Evolutionary conservation across 1,140 invertebrate genomes (phyloP), one percentile per base, ranked within the genome.

Genomic region (Mamestra configurata): DNA sequence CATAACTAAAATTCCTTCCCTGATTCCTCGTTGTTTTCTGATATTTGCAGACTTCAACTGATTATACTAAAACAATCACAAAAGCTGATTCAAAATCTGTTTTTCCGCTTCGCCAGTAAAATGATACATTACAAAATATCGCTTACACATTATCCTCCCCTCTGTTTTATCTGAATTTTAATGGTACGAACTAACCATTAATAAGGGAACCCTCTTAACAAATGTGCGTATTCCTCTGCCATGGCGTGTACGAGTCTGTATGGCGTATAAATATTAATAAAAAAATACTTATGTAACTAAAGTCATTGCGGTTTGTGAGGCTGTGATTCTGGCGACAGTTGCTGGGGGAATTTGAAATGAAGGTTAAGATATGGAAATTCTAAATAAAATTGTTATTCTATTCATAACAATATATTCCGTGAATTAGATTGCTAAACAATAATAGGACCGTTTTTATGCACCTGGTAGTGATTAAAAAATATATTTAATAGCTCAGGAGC

Each of bases 221-320:
- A 81, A 81, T 78, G 80, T 81, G 31, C 35, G 40, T 59, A 77
- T 81, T 81, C 40, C n/a, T n/a, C 6, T 37, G 22, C 35, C 70
- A 55, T 77, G 75, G 76, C 79, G 79, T 77, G 55, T 51, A 72
- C 46, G 49, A 77, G 35, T 51, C 37, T 70, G 13, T 70, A 27
- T 70, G 37, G 46, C 43, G 64, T 35, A 81, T 81, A 81, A 77
- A 82, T 79, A 79, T 79, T 76, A 82, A 82, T 82, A 82, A 79
- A 79, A 82, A 82, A 79, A 43, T 71, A 79, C 53, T 79, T 70
- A 53, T 18, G 31, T 18, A 18, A 11, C 27, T 53, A 70, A 70
- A 70, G 49, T 70, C 40, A 27, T 22, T 27, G 66, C 11, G 40
- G 66, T 27, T 70, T 46, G 2, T 35, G 5, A 59, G 31, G 18